Conservation (phyloP, 2,113 vertebrate genomes). For the Pogonocichla stellata region DNA sequence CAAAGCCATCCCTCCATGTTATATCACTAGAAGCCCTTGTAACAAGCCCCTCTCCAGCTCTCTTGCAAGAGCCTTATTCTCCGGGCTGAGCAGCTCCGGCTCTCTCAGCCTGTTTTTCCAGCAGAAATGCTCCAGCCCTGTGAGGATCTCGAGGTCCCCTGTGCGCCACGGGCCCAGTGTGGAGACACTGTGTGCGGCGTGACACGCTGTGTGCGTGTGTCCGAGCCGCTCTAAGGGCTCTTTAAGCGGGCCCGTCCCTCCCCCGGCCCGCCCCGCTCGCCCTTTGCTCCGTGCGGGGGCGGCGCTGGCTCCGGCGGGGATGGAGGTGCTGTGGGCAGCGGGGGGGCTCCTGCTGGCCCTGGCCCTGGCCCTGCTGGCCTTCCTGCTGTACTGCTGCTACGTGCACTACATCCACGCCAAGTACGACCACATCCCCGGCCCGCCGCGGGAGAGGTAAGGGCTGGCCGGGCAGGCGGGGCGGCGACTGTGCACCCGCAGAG, state of each 20-base stretch:
- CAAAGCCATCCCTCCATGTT: neutral
- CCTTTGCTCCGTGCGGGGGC: fast-evolving
- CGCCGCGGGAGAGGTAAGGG: constrained; percentile 78
- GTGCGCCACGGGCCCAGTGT: neutral
- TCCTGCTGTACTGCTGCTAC: constrained; percentile 74
- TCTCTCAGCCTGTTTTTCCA: neutral
- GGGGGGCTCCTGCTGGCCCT: constrained; percentile 8
- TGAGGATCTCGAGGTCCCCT: fast-evolving
- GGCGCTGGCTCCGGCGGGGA: neutral
- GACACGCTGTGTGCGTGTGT: no score
- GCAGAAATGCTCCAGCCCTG: neutral
- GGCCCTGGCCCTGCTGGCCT: constrained; percentile 15
- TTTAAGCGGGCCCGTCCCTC: neutral
- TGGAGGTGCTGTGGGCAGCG: neutral
- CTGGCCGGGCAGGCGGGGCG: neutral
- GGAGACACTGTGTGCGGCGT: no score
- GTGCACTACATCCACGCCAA: constrained; percentile 69
- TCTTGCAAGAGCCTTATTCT: neutral
- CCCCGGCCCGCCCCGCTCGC: no score
- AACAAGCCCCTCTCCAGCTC: neutral
- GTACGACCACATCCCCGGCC: constrained; percentile 80
- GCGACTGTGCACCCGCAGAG: neutral
- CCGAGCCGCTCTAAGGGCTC: neutral
- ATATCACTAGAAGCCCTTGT: no score
- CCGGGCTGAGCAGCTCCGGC: neutral